Evolutionary conservation across 1,140 invertebrate species (phyloP), one percentile per base, ranked within the genome.

Genomic region (Plectrocnemia conspersa): DNA sequence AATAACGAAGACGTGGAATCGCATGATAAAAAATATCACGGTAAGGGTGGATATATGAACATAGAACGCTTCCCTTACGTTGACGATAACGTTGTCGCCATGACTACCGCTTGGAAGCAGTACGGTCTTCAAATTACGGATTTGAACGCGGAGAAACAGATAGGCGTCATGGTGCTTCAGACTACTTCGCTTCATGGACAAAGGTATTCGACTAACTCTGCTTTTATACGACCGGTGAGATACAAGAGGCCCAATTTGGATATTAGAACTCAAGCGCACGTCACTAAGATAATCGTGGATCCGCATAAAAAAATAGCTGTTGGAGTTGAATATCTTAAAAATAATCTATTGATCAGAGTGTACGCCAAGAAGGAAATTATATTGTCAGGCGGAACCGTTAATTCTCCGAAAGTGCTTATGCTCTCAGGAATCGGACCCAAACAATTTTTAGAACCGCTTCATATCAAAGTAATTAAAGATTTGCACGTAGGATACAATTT

Each of bases 231-330:
- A 57, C 86, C 88, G 1, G 82, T 85, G 35, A 70, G 85, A 24
- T 64, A 79, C 13, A 79, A 81, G 53, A 69, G 90, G 24, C 66
- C 66, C 1, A 96, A 94, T 69, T 70, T 94, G 18, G 74, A 76
- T 40, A 76, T 92, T 1, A 68, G 82, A 21, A 86, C 81, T 1
- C 76, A 85, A 48, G 79, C 88, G 0, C 78, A 84, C 40, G 87
- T 83, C 0, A 86, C 79, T 0, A 81, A 80, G 64, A 66, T 93
- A 2, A 65, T 91, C 1, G 86, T 93, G 61, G 83, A 93, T 70
- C 73, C 72, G 0, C 54, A 70, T 7, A 81, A 78, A 1, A 88
- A 86, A 65, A 68, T 68, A 35, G 87, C 88, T 1, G 75, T 77
- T 44, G 89, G 87, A 1, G 79, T 92, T 2, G 79, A 82, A 64